Conservation (phyloP, 2,113 vertebrate genomes). For the Ptilonorhynchus violaceus region DNA sequence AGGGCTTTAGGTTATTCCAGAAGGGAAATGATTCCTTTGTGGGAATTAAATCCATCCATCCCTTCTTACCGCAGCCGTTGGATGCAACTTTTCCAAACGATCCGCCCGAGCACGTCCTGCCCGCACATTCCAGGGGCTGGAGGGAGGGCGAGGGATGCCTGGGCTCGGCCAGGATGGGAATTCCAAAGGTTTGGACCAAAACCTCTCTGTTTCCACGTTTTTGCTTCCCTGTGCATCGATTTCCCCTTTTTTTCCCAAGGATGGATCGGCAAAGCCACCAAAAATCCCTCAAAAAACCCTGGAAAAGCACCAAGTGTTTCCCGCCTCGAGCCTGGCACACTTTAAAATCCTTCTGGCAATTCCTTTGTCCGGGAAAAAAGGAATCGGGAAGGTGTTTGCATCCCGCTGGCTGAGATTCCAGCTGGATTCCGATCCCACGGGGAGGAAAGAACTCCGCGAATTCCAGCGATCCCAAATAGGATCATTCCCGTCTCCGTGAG, state of each 20-base stretch:
- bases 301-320: not conserved
- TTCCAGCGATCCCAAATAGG: not conserved
- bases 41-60: not conserved
- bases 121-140: fast-evolving
- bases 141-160: not conserved
- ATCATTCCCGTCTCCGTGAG: not conserved
- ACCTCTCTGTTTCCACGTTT: fast-evolving
- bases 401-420: not conserved
- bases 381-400: not conserved
- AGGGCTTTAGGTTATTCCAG: not conserved
- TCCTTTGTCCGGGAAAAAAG: not conserved
- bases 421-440: not conserved
- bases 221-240: fast-evolving
- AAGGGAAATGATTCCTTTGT: not conserved
- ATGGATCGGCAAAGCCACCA: not conserved
- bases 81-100: not conserved
- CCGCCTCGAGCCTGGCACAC: not conserved
- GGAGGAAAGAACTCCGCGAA: not conserved
- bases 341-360: not conserved
- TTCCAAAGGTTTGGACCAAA: not conserved
- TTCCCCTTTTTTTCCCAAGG: not conserved
- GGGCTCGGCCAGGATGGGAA: not conserved
- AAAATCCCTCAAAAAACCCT: not conserved
- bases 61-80: no score
- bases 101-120: not conserved